Conservation (phyloP, 2,113 vertebrate species). For the Pitta sordida region DNA sequence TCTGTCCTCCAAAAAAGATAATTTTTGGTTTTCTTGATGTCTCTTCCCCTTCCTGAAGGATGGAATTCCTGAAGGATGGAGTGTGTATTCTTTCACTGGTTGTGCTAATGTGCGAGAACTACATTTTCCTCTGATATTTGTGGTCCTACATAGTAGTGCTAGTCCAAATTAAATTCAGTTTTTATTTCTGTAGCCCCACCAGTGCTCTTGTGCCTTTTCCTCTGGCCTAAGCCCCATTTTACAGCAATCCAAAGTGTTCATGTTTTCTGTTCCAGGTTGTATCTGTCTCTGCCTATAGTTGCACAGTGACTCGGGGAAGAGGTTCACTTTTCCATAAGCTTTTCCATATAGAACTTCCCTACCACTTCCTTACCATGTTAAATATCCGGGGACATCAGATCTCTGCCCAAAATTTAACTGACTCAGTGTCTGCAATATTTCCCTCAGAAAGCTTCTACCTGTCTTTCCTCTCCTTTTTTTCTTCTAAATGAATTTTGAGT, state of each 20-base stretch:
- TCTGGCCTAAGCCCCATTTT: not conserved
- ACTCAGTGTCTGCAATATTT: not conserved
- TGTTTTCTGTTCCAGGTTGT: not conserved
- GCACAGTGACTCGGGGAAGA: not conserved
- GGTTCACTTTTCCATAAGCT: not conserved
- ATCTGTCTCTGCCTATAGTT: not conserved
- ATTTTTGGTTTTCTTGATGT: not conserved
- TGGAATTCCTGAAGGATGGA: rapidly evolving
- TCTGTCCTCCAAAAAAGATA: not conserved
- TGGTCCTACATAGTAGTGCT: not conserved
- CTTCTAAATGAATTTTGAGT: not conserved
- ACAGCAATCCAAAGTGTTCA: rapidly evolving
- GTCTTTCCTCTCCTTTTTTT: not conserved
- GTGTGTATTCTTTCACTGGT: rapidly evolving
- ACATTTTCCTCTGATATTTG: not conserved
- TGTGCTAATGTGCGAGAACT: not conserved
- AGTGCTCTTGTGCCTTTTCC: not conserved
- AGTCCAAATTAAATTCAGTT: not conserved
- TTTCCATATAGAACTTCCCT: not conserved
- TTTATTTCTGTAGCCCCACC: not conserved
- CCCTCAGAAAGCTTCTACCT: not conserved
- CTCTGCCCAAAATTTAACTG: not conserved
- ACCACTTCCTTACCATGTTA: not conserved
- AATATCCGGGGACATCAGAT: not conserved
- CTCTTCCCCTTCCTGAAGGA: not conserved